Base-by-base conservation (phyloP, 2,113 vertebrate species). In the Upupa epops region DNA sequence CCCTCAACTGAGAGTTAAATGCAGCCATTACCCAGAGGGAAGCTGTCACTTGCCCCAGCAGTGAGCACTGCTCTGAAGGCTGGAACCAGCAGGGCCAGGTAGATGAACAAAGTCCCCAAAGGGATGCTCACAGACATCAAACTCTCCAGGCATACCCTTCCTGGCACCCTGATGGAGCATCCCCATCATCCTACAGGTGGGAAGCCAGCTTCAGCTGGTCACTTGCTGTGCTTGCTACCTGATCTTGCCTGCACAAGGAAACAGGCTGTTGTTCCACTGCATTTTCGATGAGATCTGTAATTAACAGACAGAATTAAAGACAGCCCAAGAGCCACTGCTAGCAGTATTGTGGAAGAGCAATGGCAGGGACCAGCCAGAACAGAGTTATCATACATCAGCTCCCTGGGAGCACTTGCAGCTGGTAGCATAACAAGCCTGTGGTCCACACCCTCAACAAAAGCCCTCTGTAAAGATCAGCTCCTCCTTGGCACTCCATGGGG, bases 171-270 rank as follows among this genome's bases (percentile, higher is more conserved):
- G 31, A 13, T 40, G 37, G 6, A 4, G 54, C 31, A 79, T 68
- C 59, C 65, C 29, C 52, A 22, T 9, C 37, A 28, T 6, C 11
- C 6, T 55, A 21, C 46, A 65, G 1, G 4, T 26, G 22, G 19
- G 65, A 89, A 76, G 55, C 5, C 60, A 80, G 69, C 18, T 65
- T 77, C 72, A 68, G 60, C 29, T 69, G 34, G 40, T 37, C 76
- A 24, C 48, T 64, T 1, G 0, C 49, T 51, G 45, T 70, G 48
- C 76, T 74, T 0, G 0, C 46, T 61, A 48, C 52, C 46, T 83
- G 82, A 75, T 40, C 28, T 66, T 2, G 0, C 37, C 49, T 64
- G 25, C 17, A 45, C 12, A 42, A 91, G 68, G 48, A 72, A 85
- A 92, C 0, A 1, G 34, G 22, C 34, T 86, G 40, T 29, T 63